These are phyloP conservation scores for Guaruba guarouba DNA, from an alignment of 2,113 vertebrate genomes.

Conservation along the genomic window DNA sequence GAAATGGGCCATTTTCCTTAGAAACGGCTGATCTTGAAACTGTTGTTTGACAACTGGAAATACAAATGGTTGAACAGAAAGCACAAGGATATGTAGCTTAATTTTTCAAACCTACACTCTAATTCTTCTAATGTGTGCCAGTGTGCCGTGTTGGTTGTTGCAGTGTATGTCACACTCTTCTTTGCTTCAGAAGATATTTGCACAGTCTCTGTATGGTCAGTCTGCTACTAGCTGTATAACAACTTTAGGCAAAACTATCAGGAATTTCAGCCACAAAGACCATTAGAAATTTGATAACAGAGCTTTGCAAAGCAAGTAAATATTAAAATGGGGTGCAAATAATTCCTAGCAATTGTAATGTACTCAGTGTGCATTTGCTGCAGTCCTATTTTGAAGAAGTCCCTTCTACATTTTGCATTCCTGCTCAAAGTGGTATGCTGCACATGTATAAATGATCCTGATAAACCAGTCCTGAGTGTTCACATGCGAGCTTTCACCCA, in stretches of 20 bases:
- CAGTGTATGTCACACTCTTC: background rate
- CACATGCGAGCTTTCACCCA: background rate
- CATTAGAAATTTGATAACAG: background rate
- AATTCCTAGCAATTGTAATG: background rate
- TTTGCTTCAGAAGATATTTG: background rate
- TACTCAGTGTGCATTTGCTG: background rate
- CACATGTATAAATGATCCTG: background rate
- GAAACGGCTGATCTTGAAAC: background rate
- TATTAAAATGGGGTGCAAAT: background rate
- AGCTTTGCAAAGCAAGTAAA: background rate
- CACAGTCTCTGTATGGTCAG: background rate
- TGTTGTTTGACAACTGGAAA: background rate
- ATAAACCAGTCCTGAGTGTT: background rate
- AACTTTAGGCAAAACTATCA: background rate
- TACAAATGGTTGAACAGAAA: background rate
- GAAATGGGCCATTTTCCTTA: background rate
- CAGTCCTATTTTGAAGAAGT: background rate
- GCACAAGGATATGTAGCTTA: background rate
- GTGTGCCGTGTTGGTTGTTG: background rate
- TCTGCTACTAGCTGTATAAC: background rate
- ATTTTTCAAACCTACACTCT: background rate
- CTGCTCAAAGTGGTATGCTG: background rate
- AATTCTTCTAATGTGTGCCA: background rate
- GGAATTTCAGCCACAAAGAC: background rate
- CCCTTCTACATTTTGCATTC: background rate